phyloP scores from a whole-genome alignment of 2,888 invertebrate species.

The Drosophila nigricruria region DNA sequence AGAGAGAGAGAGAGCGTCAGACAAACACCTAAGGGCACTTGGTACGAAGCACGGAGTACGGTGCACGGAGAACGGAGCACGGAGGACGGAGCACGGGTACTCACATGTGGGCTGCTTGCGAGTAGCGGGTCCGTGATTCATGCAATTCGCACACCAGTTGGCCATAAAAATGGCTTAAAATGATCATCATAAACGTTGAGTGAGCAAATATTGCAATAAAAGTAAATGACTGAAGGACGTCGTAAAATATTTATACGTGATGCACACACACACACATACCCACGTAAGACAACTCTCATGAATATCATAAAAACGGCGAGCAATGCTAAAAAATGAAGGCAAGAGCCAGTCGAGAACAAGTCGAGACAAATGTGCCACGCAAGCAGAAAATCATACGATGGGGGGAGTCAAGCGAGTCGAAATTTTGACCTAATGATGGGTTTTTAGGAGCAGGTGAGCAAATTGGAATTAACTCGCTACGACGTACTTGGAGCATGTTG shows the following conservation, averaged over 20 bases:
- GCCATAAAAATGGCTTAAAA: constrained; percentile 85
- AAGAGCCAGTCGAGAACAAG: constrained; percentile 37
- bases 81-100: constrained; percentile 5
- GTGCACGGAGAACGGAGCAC: constrained; percentile 7
- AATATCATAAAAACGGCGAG: constrained; percentile 60
- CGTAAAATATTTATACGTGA: constrained; percentile 83
- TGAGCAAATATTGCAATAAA: constrained; percentile 86
- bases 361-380: constrained; percentile 59
- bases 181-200: constrained; percentile 86
- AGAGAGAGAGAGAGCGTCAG: constrained; percentile 6
- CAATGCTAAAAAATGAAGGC: constrained; percentile 47
- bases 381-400: constrained; percentile 47
- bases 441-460: constrained; percentile 35
- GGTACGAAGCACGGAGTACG: constrained; percentile 14
- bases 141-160: constrained; percentile 76
- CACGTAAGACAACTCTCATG: constrained; percentile 34
- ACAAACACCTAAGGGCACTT: constrained; percentile 45
- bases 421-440: constrained; percentile 63
- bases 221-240: constrained; percentile 84
- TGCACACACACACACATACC: constrained; percentile 43
- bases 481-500: constrained; percentile 9
- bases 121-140: constrained; percentile 75
- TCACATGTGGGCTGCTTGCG: constrained; percentile 55
- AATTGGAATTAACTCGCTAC: constrained; percentile 22
- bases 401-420: constrained; percentile 12